Evolutionary conservation across 1,140 invertebrate species (phyloP).

Genomic region (Lasioglossum albipes): DNA sequence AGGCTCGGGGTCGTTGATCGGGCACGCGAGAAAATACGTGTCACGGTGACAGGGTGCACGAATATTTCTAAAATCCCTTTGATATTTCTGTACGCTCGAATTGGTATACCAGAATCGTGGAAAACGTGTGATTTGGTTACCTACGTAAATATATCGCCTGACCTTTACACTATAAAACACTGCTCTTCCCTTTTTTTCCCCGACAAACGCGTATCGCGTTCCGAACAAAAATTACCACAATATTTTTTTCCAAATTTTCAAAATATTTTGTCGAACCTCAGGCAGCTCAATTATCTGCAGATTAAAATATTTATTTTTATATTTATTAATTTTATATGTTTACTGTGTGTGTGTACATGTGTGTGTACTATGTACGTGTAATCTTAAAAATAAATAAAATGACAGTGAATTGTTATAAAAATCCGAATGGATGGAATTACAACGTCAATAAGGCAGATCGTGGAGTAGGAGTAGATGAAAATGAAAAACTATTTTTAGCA

Average conservation of each 20-base stretch:
- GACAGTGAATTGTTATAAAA: no score
- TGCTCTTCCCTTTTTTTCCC: not conserved
- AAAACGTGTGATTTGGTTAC: not conserved
- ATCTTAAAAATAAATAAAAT: no score
- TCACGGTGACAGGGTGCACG: not conserved
- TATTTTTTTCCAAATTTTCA: not conserved
- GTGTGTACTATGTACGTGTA: no score
- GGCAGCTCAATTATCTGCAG: no score
- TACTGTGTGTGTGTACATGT: no score
- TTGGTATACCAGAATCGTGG: not conserved
- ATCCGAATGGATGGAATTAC: no score
- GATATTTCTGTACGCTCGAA: not conserved
- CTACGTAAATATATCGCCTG: not conserved
- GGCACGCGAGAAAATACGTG: conserved; percentile 10
- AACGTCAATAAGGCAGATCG: no score
- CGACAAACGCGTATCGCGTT: not conserved
- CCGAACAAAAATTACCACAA: not conserved
- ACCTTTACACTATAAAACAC: not conserved
- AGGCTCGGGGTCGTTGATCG: conserved; percentile 2
- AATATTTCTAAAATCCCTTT: conserved; percentile 20
- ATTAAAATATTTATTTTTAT: no score
- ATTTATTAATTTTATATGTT: no score
- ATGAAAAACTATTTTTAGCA: no score
- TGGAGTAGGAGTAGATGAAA: no score
- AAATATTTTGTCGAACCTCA: not conserved